These are phyloP conservation scores for Patiria miniata DNA, from an alignment of 35 echinoderm and acorn worm species.

Conservation along the genomic window DNA sequence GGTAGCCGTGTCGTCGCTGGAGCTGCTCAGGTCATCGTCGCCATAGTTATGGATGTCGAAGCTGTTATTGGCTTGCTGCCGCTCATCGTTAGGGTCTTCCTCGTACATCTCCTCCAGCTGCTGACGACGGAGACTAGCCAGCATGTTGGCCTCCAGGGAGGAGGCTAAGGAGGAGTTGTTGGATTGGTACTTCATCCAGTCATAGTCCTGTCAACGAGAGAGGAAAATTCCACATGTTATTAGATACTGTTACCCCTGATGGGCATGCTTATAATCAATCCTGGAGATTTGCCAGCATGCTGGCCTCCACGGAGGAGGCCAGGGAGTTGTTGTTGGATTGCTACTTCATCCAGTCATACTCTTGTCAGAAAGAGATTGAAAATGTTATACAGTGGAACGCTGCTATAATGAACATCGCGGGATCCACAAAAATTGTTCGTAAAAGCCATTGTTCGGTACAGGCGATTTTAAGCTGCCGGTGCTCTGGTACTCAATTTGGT, in stretches of 20 bases:
- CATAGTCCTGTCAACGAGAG: conserved; percentile 73
- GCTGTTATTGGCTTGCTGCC: conserved; percentile 63
- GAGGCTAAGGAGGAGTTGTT: conserved; percentile 88
- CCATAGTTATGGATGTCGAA: conserved; percentile 91
- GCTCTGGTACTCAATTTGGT: too few relatives aligned
- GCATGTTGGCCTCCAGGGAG: conserved; percentile 94
- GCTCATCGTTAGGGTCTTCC: conserved; percentile 46
- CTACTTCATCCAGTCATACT: conserved; percentile 96
- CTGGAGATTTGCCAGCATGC: conserved; percentile 88
- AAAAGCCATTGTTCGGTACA: too few relatives aligned
- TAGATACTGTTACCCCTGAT: too few relatives aligned
- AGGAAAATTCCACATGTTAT: not conserved
- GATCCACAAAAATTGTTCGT: too few relatives aligned
- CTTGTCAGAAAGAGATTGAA: conserved; percentile 30
- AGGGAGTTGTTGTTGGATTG: conserved; percentile 86
- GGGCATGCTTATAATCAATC: too few relatives aligned
- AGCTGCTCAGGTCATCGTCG: conserved; percentile 96
- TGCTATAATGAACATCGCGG: too few relatives aligned
- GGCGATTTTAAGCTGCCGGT: too few relatives aligned
- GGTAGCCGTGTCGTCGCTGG: conserved; percentile 89
- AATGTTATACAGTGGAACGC: too few relatives aligned
- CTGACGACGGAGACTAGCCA: conserved; percentile 80
- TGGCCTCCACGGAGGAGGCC: conserved; percentile 90
- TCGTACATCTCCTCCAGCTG: conserved; percentile 93
- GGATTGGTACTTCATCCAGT: conserved; percentile 92